Percentiles rank a stretch among this genome's conserved stretches.
phyloP scores from a whole-genome alignment of 2,113 vertebrate genomes.

The Cheilinus undulatus region DNA sequence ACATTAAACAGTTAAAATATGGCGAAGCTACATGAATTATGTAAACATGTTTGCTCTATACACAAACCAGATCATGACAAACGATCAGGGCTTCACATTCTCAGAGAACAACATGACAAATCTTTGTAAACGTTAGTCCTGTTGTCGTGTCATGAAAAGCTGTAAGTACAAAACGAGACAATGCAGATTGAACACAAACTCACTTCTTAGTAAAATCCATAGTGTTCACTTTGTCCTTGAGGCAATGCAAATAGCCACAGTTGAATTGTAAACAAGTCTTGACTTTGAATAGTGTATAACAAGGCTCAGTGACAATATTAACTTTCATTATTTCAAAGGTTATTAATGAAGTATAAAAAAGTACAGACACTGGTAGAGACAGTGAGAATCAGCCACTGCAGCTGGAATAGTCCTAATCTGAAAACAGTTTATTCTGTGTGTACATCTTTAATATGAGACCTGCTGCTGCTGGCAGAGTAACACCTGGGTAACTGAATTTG shows the following conservation, averaged over 20 bases:
- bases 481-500: constrained; percentile 75
- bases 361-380: constrained; percentile 41
- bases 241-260: constrained; percentile 56
- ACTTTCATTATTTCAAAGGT: constrained; percentile 49
- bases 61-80: constrained; percentile 25
- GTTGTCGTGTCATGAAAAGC: constrained; percentile 15
- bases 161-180: constrained; percentile 9
- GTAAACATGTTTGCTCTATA: constrained; percentile 32
- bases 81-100: constrained; percentile 38
- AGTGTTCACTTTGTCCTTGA: constrained; percentile 49
- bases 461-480: constrained; percentile 60
- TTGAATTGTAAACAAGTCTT: constrained; percentile 79
- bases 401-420: constrained; percentile 55
- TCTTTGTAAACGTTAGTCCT: constrained; percentile 49
- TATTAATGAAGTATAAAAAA: constrained; percentile 68
- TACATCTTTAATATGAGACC: constrained; percentile 47
- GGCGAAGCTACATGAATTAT: constrained; percentile 36
- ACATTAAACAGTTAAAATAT: constrained; percentile 13
- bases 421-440: constrained; percentile 46
- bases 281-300: constrained; percentile 70
- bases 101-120: constrained; percentile 27
- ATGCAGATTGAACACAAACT: constrained; percentile 18
- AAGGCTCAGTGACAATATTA: constrained; percentile 61
- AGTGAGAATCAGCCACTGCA: constrained; percentile 26
- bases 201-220: constrained; percentile 40